Evolutionary conservation across 2,888 invertebrate genomes (phyloP).

Genomic region (Heteromyza rotundicornis): DNA sequence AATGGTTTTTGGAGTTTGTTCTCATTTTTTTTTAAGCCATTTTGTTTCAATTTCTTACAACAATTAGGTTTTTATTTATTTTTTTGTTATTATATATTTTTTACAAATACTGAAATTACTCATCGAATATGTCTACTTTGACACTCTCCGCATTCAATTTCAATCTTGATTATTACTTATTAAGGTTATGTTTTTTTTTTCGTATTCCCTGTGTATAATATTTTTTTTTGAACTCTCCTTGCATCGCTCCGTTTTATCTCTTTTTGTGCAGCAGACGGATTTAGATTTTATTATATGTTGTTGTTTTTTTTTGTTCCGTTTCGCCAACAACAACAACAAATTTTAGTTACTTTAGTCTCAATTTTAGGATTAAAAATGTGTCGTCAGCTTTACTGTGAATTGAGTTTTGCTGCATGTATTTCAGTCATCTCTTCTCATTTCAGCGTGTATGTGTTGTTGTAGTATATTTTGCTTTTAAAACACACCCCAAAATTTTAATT

Average conservation of each 20-base stretch:
- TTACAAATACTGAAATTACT: too few relatives aligned
- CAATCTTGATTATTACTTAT: background rate
- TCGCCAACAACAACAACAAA: too few relatives aligned
- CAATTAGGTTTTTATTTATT: too few relatives aligned
- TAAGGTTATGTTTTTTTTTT: background rate
- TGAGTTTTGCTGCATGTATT: conserved; percentile 23
- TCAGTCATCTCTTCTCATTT: background rate
- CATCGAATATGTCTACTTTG: too few relatives aligned
- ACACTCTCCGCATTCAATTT: too few relatives aligned
- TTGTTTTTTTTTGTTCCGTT: too few relatives aligned
- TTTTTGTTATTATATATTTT: too few relatives aligned
- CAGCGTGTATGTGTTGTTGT: conserved; percentile 37
- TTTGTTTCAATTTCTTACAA: too few relatives aligned
- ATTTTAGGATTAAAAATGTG: conserved; percentile 53
- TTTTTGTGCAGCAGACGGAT: background rate
- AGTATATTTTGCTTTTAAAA: conserved; percentile 1
- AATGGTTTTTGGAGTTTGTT: too few relatives aligned
- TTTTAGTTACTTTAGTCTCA: conserved; percentile 40
- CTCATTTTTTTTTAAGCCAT: too few relatives aligned
- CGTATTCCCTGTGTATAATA: background rate
- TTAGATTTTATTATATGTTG: too few relatives aligned
- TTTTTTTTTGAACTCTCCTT: too few relatives aligned
- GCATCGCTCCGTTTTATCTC: background rate
- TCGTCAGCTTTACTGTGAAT: conserved; percentile 39
- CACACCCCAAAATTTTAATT: conserved; percentile 22